Evolutionary conservation across 1,140 invertebrate species (phyloP).

Genomic region (Conus betulinus): DNA sequence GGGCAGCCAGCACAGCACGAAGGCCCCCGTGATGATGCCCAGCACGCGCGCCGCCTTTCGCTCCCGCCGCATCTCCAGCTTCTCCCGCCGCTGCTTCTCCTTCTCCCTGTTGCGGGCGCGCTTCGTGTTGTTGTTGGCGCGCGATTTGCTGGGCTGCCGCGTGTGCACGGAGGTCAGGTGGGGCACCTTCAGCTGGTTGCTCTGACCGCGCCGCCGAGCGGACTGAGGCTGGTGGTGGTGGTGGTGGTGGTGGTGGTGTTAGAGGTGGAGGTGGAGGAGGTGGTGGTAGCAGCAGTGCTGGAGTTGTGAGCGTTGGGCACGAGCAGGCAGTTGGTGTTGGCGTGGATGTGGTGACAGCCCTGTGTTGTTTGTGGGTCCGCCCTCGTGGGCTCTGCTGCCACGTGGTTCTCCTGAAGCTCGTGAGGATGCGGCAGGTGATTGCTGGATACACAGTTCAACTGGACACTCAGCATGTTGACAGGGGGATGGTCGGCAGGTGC

Average conservation of each 20-base stretch:
- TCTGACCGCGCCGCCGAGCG: no score
- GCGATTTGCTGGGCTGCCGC: slow-evolving; percentile 46
- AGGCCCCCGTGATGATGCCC: slow-evolving; percentile 76
- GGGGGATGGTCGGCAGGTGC: neutral
- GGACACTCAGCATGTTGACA: neutral
- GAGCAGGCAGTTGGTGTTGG: neutral
- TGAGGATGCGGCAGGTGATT: neutral
- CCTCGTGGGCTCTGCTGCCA: neutral
- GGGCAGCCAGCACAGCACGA: slow-evolving; percentile 75
- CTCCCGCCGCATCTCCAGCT: slow-evolving; percentile 76
- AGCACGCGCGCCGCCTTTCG: slow-evolving; percentile 76
- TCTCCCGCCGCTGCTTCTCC: slow-evolving; percentile 68
- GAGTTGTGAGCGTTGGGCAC: neutral
- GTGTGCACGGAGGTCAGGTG: slow-evolving; percentile 21
- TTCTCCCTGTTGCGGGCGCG: slow-evolving; percentile 54
- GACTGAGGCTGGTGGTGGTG: neutral
- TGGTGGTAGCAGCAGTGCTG: neutral
- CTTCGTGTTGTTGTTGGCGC: slow-evolving; percentile 61
- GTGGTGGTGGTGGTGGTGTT: neutral
- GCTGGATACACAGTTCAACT: neutral
- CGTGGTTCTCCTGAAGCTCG: neutral
- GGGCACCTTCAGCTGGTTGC: neutral
- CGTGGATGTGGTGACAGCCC: neutral
- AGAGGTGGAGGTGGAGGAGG: neutral
- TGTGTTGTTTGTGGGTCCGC: neutral